Base-by-base conservation (phyloP, 1,140 invertebrate genomes). In the Sycophaga agraensis region DNA sequence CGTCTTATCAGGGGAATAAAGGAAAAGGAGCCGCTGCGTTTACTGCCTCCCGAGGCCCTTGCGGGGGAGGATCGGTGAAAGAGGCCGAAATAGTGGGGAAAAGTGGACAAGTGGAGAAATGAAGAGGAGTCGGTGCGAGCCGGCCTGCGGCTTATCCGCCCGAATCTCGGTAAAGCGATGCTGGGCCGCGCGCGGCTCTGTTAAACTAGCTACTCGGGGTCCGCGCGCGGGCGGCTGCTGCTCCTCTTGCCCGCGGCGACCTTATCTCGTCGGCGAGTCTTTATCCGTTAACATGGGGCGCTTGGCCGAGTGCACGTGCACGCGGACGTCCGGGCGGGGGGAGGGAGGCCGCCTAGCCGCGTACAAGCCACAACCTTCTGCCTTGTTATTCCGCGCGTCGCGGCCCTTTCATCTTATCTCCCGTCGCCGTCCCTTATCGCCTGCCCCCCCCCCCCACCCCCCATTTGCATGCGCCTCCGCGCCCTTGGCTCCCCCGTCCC, bases 391-490 rank as follows among this genome's bases (percentile, higher is more conserved):
- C 39, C 22, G 28, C 43, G 34, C 31, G 14, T 14, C 14, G 40
- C 42, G 28, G 42, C 14, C 31, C 54, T 56, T 56, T 56, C 42
- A 46, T 56, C 54, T 56, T 24, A 56, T 46, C 28, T 45, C 5
- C 26, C 39, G 40, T 56, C 28, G 26, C 1, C 14, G 12, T 42
- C 34, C 39, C n/a, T 55, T 55, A 43, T 55, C 39, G 24, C 21
- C n/a, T 2, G 8, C 8, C 9, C 24, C 28, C 19, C 17, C 9
- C 9, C 19, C 9, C 9, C 3, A 34, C 24, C 39, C 12, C 1
- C 12, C 5, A 57, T 57, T 48, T 57, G 31, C 55, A 37, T 37
- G 55, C n/a, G n/a, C n/a, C n/a, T n/a, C n/a, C n/a, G n/a, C n/a
- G n/a, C n/a, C n/a, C n/a, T n/a, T n/a, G n/a, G n/a, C n/a, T n/a